Conservation (phyloP, 2,113 vertebrate genomes). For the Calidris pugnax region DNA sequence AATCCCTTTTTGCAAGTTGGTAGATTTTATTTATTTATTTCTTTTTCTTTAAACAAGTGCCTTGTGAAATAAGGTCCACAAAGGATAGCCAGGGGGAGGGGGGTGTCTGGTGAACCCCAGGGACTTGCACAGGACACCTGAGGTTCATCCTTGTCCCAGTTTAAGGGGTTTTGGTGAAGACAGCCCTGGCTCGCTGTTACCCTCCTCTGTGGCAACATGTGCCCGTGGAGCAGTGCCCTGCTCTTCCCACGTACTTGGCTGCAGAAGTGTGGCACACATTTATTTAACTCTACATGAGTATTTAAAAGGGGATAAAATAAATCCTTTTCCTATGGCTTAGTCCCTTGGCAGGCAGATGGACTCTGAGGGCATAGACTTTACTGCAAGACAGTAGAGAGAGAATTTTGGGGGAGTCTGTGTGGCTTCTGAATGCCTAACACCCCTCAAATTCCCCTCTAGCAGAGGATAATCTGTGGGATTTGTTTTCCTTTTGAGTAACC, state of each 20-base stretch:
- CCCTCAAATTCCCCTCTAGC: not conserved
- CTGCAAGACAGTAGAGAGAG: not conserved
- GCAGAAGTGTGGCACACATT: not conserved
- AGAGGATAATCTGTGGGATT: not conserved
- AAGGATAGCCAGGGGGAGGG: not conserved
- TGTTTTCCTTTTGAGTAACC: not conserved
- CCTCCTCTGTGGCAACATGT: not conserved
- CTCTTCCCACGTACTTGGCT: not conserved
- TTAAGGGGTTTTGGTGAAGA: not conserved
- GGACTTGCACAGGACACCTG: not conserved
- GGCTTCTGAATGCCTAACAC: not conserved
- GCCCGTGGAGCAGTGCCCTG: fast-evolving
- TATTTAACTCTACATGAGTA: not conserved
- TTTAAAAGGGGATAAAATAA: not conserved
- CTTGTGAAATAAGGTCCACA: not conserved
- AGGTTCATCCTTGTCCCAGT: not conserved
- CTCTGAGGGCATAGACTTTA: not conserved
- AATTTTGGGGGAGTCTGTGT: not conserved
- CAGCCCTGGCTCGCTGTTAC: not conserved
- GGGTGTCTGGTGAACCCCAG: not conserved
- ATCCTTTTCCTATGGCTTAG: not conserved
- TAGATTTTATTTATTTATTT: too few relatives aligned
- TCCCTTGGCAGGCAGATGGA: not conserved
- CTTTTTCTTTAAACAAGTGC: not conserved
- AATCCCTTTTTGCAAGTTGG: not conserved